Conservation (phyloP, 2,888 invertebrate species). For the Polydrusus cervinus region DNA sequence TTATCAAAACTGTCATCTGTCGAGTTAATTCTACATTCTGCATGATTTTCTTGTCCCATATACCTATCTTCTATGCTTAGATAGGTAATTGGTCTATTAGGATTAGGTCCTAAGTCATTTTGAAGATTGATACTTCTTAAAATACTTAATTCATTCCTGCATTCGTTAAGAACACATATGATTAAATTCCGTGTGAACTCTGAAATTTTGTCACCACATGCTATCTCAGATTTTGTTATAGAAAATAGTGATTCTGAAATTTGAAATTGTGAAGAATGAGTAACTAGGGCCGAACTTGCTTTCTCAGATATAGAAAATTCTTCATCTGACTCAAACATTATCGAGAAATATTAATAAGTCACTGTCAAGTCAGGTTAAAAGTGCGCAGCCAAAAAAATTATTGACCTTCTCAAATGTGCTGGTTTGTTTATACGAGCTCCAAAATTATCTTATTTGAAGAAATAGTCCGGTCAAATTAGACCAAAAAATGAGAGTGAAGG, state of each 20-base stretch:
- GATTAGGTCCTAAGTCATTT: conserved; percentile 42
- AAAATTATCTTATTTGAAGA: too few relatives aligned
- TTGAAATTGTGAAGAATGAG: not conserved
- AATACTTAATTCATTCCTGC: conserved; percentile 57
- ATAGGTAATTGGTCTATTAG: conserved; percentile 37
- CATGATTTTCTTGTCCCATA: conserved; percentile 57
- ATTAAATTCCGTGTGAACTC: conserved; percentile 31
- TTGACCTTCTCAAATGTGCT: too few relatives aligned
- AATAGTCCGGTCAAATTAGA: too few relatives aligned
- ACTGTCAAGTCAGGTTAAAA: not conserved
- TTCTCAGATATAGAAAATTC: not conserved
- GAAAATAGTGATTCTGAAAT: conserved; percentile 5
- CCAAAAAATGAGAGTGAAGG: too few relatives aligned
- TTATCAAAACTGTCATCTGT: conserved; percentile 57
- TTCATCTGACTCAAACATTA: conserved; percentile 1
- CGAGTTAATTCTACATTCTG: conserved; percentile 55
- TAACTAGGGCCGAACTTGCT: not conserved
- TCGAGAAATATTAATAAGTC: not conserved
- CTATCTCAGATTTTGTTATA: not conserved
- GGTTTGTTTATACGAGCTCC: too few relatives aligned
- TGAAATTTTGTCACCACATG: not conserved
- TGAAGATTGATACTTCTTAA: conserved; percentile 57
- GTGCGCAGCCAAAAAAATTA: too few relatives aligned
- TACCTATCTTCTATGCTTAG: conserved; percentile 55
- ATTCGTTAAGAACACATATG: conserved; percentile 52